Base-by-base conservation (phyloP, 92 coral and sea anemone species). In the Zoanthus sociatus region DNA sequence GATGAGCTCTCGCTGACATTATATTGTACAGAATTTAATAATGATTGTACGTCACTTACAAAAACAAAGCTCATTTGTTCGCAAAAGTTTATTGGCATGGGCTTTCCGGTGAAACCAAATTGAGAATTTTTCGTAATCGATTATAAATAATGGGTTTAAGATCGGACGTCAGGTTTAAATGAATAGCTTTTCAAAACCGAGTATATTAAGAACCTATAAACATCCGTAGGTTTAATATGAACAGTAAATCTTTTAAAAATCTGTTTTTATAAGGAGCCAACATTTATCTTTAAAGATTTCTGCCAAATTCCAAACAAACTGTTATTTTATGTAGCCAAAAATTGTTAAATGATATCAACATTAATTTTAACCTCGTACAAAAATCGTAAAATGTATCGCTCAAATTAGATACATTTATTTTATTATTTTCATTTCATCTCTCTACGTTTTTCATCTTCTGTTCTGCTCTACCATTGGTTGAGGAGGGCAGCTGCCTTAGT, bases 391-490 rank as follows among this genome's bases (percentile, higher is more conserved):
- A 83, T 79, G 72, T 88, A 84, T 89, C 87, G 44, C 87, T 86
- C 88, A 92, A 94, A 94, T 87, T 90, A 88, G 87, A 92, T 91
- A 94, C 91, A 94, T 88, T 88, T 88, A 84, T 83, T 76, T 78
- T 84, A 93, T 87, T 93, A 94, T 93, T 94, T 92, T 91, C 64
- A 55, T 93, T 93, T 93, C 95, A 89, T 92, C 92, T 90, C 56
- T 76, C 88, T 89, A 78, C 86, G 86, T 92, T 87, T 94, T 77
- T 82, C 87, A 72, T 87, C 77, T 82, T 70, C 46, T 61, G 14
- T 31, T 21, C 78, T 53, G 78, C 76, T 0, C 76, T 90, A 50
- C 89, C 95, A 94, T 94, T 94, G 98, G 98, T 58, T 54, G 83
- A 75, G 26, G 30, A 8, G 30, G 82, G 90, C 98, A 94, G 98